A percentile compares a stretch with the other conserved stretches of the same genome.
phyloP scores from a whole-genome alignment of 2,113 vertebrate genomes.

The Penelope pileata region DNA sequence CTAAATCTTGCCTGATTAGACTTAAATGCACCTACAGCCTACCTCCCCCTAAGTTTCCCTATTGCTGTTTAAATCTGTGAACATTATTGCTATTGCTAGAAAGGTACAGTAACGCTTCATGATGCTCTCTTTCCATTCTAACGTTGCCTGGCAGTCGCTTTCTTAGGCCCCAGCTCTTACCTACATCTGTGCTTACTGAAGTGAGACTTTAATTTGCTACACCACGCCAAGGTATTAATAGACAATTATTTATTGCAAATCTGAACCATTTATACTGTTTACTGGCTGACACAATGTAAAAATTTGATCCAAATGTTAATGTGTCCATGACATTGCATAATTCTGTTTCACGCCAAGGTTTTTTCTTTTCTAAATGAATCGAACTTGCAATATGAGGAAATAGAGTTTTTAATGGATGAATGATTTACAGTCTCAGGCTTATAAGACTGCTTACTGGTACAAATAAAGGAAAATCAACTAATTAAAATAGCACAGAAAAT shows the following conservation, averaged over 20 bases:
- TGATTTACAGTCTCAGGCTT: slow-evolving; percentile 79
- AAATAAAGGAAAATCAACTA: slow-evolving; percentile 69
- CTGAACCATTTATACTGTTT: slow-evolving; percentile 87
- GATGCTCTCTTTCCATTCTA: slow-evolving; percentile 31
- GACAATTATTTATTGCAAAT: slow-evolving; percentile 93
- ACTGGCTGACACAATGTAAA: slow-evolving; percentile 85
- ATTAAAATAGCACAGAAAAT: slow-evolving; percentile 73
- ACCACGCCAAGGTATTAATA: slow-evolving; percentile 86
- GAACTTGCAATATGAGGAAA: slow-evolving; percentile 74
- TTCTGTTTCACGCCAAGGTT: slow-evolving; percentile 76
- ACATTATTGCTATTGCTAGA: not conserved
- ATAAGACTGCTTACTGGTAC: slow-evolving; percentile 65
- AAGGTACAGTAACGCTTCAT: not conserved
- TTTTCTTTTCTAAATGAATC: slow-evolving; percentile 77
- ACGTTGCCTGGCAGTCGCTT: slow-evolving; percentile 54
- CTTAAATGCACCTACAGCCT: not conserved
- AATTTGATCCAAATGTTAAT: slow-evolving; percentile 92
- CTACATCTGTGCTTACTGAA: slow-evolving; percentile 83
- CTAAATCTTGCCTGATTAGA: slow-evolving; percentile 32
- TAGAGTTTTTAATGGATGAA: slow-evolving; percentile 80
- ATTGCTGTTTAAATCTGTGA: not conserved
- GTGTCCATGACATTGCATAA: slow-evolving; percentile 86
- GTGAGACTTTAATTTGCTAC: slow-evolving; percentile 87
- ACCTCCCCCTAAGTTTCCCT: not conserved
- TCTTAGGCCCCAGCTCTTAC: slow-evolving; percentile 64